Base-by-base conservation (phyloP, 1,140 invertebrate species). In the Heliconius congener region DNA sequence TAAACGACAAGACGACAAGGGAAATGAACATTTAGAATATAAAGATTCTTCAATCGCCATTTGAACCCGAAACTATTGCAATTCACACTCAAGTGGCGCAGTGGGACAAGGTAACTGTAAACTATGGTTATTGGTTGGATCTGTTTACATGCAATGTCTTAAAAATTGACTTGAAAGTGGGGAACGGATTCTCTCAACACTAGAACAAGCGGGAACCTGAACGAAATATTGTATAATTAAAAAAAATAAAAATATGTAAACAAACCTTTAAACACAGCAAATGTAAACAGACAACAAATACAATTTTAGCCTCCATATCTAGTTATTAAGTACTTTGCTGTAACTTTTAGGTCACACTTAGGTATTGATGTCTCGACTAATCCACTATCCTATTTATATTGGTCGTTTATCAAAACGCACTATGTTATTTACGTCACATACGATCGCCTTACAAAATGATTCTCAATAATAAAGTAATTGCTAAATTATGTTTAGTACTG, bases 371-470 rank as follows among this genome's bases (percentile, higher is more conserved):
- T 42, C 52, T 70, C 19, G 16, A 57, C 57, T 83, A 84, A 80
- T 77, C 81, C 52, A 83, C 46, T 83, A 74, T 78, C 83, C 83
- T 83, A 84, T 84, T 83, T 84, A 84, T 84, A 83, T 74, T 71
- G 74, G 60, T 34, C 42, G 34, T 75, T 81, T 81, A 82, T 82
- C 78, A 74, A 57, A 42, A 34, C 30, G 52, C 72, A 82, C 34
- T 66, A 73, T 42, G 27, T 23, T 66, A 76, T 34, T 80, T 80
- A 71, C 82, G 71, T 78, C 79, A 80, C 18, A 57, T 42, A 13
- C 9, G 11, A 75, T 55, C 52, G 39, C 16, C 18, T 18, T 78
- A 78, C 76, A 73, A 73, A 78, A 78, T 23, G 9, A 57, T 57
- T 23, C 55, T 23, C n/a, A n/a, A 57, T 11, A 18, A 8, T 3